phyloP scores from a whole-genome alignment of 1,140 invertebrate genomes.

The Popillia japonica region DNA sequence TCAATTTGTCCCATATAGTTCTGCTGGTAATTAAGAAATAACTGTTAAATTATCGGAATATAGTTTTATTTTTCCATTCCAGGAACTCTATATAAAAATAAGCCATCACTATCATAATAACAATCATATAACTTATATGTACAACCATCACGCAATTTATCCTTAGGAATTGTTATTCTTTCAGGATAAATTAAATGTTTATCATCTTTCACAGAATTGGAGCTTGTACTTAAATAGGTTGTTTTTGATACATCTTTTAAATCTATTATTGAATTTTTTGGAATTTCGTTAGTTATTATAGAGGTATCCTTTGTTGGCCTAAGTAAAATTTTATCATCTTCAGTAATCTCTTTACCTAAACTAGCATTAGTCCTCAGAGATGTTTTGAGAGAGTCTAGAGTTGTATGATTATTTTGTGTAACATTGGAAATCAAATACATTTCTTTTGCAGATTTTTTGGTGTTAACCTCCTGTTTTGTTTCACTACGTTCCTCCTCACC shows the following conservation, averaged over 20 bases:
- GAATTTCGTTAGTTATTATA: background rate
- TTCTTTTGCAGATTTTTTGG: background rate
- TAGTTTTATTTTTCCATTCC: slow-evolving; percentile 63
- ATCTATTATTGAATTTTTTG: slow-evolving; percentile 16
- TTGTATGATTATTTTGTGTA: background rate
- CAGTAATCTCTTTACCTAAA: background rate
- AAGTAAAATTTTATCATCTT: slow-evolving; percentile 29
- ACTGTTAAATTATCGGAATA: background rate
- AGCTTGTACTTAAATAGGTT: background rate
- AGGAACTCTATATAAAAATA: slow-evolving; percentile 78
- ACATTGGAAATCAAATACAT: background rate
- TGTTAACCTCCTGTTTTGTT: background rate
- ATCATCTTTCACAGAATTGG: slow-evolving; percentile 37
- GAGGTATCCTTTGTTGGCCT: background rate
- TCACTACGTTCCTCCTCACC: slow-evolving; percentile 28
- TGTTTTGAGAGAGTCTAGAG: background rate
- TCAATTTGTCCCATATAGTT: too few relatives aligned
- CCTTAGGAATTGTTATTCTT: slow-evolving; percentile 72
- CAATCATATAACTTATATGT: slow-evolving; percentile 78
- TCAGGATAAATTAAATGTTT: slow-evolving; percentile 63
- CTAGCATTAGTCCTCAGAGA: background rate
- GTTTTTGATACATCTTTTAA: slow-evolving; percentile 6
- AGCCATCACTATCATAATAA: slow-evolving; percentile 79
- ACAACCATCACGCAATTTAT: slow-evolving; percentile 66
- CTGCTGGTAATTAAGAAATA: background rate